Conservation (phyloP, 2,888 invertebrate species). For the Acanthosepion pharaonis region DNA sequence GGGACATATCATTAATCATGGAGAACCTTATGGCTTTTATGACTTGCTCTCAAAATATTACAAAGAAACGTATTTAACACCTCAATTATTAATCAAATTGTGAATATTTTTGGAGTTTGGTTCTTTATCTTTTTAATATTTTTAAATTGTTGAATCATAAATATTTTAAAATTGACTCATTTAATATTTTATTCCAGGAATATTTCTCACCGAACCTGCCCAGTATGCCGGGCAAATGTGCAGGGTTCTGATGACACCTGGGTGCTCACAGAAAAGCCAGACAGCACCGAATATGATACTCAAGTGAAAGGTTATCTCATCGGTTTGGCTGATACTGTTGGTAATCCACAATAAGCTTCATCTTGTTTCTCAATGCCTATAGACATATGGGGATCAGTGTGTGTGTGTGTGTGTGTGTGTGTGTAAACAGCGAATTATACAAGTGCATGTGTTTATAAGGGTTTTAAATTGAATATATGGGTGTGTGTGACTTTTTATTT, state of each 20-base stretch:
- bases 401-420: background rate
- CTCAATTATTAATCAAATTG: too few relatives aligned
- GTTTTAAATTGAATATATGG: too few relatives aligned
- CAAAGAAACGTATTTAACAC: too few relatives aligned
- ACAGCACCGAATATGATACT: constrained; percentile 67
- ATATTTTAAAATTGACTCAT: background rate
- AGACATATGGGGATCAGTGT: too few relatives aligned
- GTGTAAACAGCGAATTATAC: background rate
- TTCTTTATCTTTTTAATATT: too few relatives aligned
- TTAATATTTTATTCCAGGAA: constrained; percentile 77
- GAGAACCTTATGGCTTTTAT: too few relatives aligned
- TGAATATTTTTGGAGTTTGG: too few relatives aligned
- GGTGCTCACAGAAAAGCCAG: constrained; percentile 72
- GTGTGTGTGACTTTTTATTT: background rate
- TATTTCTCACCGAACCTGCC: constrained; percentile 82
- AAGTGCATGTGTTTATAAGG: background rate
- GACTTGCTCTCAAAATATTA: too few relatives aligned
- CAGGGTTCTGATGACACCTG: constrained; percentile 79
- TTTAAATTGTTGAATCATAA: background rate
- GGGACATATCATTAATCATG: too few relatives aligned
- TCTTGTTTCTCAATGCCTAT: background rate
- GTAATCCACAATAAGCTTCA: constrained; percentile 46
- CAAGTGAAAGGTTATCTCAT: constrained; percentile 70
- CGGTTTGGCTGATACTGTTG: constrained; percentile 66
- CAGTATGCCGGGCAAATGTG: constrained; percentile 81